Evolutionary conservation across 2,113 vertebrate species (phyloP), one percentile per base, ranked within the genome.

Genomic region (Corydoras sp.): DNA sequence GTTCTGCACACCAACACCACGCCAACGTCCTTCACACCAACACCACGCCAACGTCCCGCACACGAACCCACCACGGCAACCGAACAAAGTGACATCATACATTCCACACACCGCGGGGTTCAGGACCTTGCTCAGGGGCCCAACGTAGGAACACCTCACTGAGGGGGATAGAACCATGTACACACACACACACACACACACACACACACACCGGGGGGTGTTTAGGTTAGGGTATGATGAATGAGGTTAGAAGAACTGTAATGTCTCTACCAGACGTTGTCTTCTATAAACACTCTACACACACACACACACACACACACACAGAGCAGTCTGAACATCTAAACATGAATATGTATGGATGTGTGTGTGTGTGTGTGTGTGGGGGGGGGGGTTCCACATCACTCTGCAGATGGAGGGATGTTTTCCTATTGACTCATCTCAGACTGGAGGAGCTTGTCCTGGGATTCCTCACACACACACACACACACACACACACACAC

Each of bases 401-500:
- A 56, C 53, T 18, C 8, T 69, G 51, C 68, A 74, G 72, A 69
- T 69, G 66, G 59, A 67, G 65, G 68, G 68, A 77, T 80, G 65
- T 65, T 80, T 80, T 77, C 75, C 78, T 72, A 67, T 68, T 80
- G 78, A 80, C 68, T 80, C 75, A 80, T 80, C 48, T 64, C 71
- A 79, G 71, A 58, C 78, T 51, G 61, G 68, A 24, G 43, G 68
- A 74, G 50, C 64, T 56, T 53, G 31, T 72, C 64, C 62, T 76
- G 67, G 74, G 74, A 71, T 53, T 73, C 68, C 78, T 24, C 62
- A 50, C 62, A 63, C 61, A 48, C 61, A 48, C 61, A 48, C 32
- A 53, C 18, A 50, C 62, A 50, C 62, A 63, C 61, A 48, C 61
- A 48, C 61, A 48, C 32, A 53, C 18, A 50, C 62, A 50, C 62